Base-by-base conservation (phyloP, 1,140 invertebrate genomes). In the Zaprionus gabonicus region DNA sequence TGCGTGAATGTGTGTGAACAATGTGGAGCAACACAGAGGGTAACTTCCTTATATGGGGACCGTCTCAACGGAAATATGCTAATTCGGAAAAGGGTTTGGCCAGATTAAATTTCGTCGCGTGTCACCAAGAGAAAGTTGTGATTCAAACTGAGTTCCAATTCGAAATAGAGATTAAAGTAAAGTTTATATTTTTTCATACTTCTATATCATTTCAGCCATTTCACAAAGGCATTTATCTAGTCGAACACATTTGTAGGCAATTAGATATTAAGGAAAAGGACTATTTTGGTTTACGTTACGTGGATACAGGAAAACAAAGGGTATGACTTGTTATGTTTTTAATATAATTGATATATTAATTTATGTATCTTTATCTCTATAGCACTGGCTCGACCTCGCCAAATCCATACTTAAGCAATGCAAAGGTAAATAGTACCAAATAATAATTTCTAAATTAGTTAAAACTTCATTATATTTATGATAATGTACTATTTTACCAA, bases 371-470 rank as follows among this genome's bases (percentile, higher is more conserved):
- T 51, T 17, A 34, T 62, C 3, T 31, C 44, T 96, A 78, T 94
- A 99, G 98, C 98, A 99, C 93, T 99, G 98, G 98, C 93, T 99
- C 86, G 98, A 99, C 94, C 95, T 98, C 90, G 96, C 97, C 56
- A 98, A 98, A 94, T 96, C 97, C 59, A 97, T 99, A 84, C 94
- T 97, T 75, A 99, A 98, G 93, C 98, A 99, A 95, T 96, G 99
- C 34, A 99, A 98, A 96, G 97, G 97, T 98, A 94, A 94, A 93
- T 10, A 38, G 4, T 27, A 28, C 2, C 2, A 9, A 2, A 44
- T 44, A 17, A 3, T 34, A 9, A 34, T 34, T 34, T 34, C 31
- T 34, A 10, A 34, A 34, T 34, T 34, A 34, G 31, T 34, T 34
- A 2, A 10, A 34, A 34, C 31, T 34, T 34, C 0, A 10, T 34